A percentile compares a stretch with the other conserved stretches of the same genome.
These are phyloP conservation scores for Cataglyphis livida DNA, from an alignment of 2,888 invertebrate genomes.

Conservation along the genomic window DNA sequence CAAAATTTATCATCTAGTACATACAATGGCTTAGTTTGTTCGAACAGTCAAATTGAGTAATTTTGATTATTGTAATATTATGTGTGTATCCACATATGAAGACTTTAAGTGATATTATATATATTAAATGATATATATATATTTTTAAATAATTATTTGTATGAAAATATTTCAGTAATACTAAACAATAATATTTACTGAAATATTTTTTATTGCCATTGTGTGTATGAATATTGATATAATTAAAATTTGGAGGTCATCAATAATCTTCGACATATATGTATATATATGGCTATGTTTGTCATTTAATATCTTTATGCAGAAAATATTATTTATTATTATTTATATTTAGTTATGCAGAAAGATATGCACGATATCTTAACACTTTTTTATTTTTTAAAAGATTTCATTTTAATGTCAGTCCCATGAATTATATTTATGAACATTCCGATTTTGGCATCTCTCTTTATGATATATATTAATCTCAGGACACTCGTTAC, in stretches of 20 bases:
- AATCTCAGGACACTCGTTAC: conserved; percentile 28
- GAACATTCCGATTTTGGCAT: neutral
- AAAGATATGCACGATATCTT: neutral
- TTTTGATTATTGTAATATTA: neutral
- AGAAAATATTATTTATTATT: conserved; percentile 20
- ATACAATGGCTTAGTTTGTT: neutral
- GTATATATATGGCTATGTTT: neutral
- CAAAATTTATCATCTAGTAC: conserved; percentile 19
- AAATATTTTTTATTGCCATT: neutral
- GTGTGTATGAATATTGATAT: neutral
- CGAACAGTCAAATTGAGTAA: neutral
- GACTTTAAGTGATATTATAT: conserved; percentile 25
- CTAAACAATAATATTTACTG: conserved; percentile 11
- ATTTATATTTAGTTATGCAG: neutral
- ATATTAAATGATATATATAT: too few species aligned
- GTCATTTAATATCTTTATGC: conserved; percentile 16
- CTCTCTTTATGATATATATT: neutral
- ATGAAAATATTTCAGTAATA: conserved; percentile 10
- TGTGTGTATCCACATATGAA: conserved; percentile 1
- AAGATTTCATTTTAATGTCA: conserved; percentile 6
- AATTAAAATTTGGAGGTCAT: neutral
- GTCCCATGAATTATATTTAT: conserved; percentile 9
- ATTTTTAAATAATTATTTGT: conserved; percentile 10
- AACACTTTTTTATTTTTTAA: conserved; percentile 23
- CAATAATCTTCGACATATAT: neutral